Evolutionary conservation across 1,140 invertebrate species (phyloP).

Genomic region (Apis dorsata): DNA sequence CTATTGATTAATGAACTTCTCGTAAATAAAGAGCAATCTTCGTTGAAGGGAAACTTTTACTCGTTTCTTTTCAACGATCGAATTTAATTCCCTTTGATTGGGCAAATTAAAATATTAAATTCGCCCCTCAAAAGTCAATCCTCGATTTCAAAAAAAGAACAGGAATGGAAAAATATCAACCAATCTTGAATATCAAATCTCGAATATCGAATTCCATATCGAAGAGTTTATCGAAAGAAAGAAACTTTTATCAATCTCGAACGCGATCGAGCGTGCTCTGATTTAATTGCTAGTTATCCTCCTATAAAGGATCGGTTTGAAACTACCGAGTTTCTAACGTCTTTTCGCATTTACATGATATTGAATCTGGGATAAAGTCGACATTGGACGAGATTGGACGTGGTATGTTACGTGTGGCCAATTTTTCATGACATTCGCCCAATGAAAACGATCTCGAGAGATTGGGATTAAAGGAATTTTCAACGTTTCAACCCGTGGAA

Average conservation of each 20-base stretch:
- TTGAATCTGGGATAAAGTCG: slow-evolving; percentile 43
- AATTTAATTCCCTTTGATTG: too few species aligned
- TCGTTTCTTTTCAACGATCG: too few species aligned
- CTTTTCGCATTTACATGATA: slow-evolving; percentile 53
- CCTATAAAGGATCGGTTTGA: slow-evolving; percentile 40
- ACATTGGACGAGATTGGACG: slow-evolving; percentile 35
- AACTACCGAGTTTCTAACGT: background rate
- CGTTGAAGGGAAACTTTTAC: background rate
- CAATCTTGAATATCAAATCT: too few species aligned
- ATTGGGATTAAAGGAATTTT: slow-evolving; percentile 44
- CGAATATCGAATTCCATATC: too few species aligned
- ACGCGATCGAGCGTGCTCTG: slow-evolving; percentile 24
- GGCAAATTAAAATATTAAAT: too few species aligned
- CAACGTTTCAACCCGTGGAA: background rate
- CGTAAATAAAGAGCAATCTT: background rate
- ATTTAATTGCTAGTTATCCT: slow-evolving; percentile 55
- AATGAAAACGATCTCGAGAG: background rate
- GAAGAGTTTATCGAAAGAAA: too few species aligned
- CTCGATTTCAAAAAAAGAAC: too few species aligned
- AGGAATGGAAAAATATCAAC: too few species aligned
- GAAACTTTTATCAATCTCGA: slow-evolving; percentile 10
- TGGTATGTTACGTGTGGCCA: background rate
- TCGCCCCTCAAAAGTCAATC: too few species aligned
- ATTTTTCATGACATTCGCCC: slow-evolving; percentile 42
- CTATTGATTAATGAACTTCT: slow-evolving; percentile 26